A percentile compares a stretch with the other conserved stretches of the same genome.
These are phyloP conservation scores for Calonectris borealis DNA, from an alignment of 2,113 vertebrate genomes.

Conservation along the genomic window DNA sequence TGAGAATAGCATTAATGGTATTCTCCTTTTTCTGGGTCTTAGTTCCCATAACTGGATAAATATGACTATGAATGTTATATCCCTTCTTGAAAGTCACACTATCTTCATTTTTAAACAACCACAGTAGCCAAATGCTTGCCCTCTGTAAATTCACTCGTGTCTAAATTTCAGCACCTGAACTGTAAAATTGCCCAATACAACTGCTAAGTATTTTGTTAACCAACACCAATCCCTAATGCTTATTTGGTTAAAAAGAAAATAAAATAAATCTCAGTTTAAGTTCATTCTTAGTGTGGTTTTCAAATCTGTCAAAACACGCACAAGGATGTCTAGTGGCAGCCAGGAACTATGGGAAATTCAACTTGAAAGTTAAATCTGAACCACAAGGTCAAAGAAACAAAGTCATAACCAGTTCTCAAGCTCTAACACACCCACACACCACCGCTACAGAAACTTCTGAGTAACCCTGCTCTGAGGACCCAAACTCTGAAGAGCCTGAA, in stretches of 20 bases:
- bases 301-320: conserved; percentile 57
- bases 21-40: background rate
- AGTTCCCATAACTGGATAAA: background rate
- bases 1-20: background rate
- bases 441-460: conserved; percentile 5
- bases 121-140: background rate
- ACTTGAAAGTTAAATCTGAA: conserved; percentile 65
- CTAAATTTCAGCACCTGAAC: background rate
- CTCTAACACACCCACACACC: conserved; percentile 49
- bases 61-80: background rate
- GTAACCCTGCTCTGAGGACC: background rate
- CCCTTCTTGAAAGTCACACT: background rate
- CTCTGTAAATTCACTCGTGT: background rate
- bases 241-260: conserved; percentile 20
- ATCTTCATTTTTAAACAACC: background rate
- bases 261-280: background rate
- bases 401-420: conserved; percentile 61
- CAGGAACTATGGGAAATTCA: conserved; percentile 64
- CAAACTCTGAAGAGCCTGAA: background rate
- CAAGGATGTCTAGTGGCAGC: conserved; percentile 18
- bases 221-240: background rate
- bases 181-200: background rate
- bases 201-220: background rate
- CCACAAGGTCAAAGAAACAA: conserved; percentile 71
- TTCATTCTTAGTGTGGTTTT: conserved; percentile 30